Base-by-base conservation (phyloP, 2,888 invertebrate genomes). In the Theodoxus fluviatilis region DNA sequence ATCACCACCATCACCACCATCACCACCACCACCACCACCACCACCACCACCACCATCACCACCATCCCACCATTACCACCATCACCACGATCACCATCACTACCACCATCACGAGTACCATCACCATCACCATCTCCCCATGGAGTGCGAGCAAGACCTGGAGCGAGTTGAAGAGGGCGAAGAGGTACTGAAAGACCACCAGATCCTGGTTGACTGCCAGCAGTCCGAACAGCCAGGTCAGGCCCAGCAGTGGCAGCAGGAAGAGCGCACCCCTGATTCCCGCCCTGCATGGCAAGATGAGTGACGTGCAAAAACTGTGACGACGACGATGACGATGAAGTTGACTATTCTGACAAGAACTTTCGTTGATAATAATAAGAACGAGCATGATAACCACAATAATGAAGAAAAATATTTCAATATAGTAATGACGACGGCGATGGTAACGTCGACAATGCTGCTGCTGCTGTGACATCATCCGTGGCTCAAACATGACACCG, bases 141-240 rank as follows among this genome's bases (percentile, higher is more conserved):
- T 6, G n/a, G 28, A n/a, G n/a, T n/a, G n/a, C n/a, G n/a, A n/a
- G n/a, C n/a, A n/a, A n/a, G n/a, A 78, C 81, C 78, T 81, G 81
- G 7, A 80, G 68, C 0, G 80, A 78, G 71, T 82, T 82, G 33
- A 75, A 73, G 12, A 79, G 64, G 1, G 81, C 79, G 69, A 82
- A 82, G 35, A 81, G 70, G 69, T 81, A 83, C 71, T 83, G 81
- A 71, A 83, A 83, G 18, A 80, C 68, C 0, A 81, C 63, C 25
- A 78, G 66, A 15, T 79, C 71, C 61, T 78, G 63, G 73, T 79
- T 80, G 47, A 83, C 78, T 6, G 78, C 78, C 3, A 78, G 68
- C 28, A 83, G 72, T 0, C 82, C 82, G 68, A 81, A 80, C 35
- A 80, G 55, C 82, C 82, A 82, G 6, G 81, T 81, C 18, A 81